phyloP scores from a whole-genome alignment of 2,113 vertebrate genomes.

The Sardina pilchardus region DNA sequence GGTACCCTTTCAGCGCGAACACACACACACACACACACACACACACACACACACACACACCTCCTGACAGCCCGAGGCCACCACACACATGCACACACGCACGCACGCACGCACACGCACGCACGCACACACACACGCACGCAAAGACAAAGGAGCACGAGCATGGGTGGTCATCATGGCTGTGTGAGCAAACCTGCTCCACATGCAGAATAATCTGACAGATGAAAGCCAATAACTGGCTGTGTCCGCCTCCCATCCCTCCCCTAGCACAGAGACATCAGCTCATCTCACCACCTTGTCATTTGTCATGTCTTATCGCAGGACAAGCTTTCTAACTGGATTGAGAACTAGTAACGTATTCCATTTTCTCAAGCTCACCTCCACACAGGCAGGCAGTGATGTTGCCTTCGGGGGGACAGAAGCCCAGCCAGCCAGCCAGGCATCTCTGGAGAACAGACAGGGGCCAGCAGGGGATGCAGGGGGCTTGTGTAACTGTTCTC shows the following conservation, averaged over 20 bases:
- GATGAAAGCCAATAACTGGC: neutral
- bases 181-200: neutral
- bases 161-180: neutral
- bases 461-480: neutral
- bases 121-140: neutral
- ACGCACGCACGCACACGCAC: neutral
- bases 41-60: conserved; percentile 24
- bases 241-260: neutral
- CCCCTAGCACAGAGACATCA: neutral
- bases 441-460: neutral
- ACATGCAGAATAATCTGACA: neutral
- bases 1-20: too few relatives aligned
- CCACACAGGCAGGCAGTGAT: neutral
- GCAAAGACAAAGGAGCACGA: neutral
- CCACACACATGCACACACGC: conserved; percentile 4
- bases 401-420: neutral
- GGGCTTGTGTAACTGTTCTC: too few relatives aligned
- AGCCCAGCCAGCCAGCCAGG: neutral
- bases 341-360: neutral
- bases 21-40: neutral
- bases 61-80: neutral
- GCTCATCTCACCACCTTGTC: neutral
- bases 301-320: neutral
- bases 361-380: neutral
- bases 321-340: neutral